phyloP scores from a whole-genome alignment of 2,113 vertebrate genomes.

The Varanus komodoensis region DNA sequence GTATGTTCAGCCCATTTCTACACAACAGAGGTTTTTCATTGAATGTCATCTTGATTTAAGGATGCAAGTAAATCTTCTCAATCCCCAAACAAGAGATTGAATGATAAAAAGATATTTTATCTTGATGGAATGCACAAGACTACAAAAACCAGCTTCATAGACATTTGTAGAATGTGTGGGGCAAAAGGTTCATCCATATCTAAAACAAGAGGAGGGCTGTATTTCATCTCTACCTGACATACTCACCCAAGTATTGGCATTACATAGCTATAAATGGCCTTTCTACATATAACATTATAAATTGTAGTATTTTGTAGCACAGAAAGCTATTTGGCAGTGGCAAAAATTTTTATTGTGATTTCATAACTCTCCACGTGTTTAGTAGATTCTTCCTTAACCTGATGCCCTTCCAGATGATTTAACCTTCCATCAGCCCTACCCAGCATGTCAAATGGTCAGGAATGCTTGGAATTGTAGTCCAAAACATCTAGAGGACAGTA shows the following conservation, averaged over 20 bases:
- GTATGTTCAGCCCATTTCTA: conserved; percentile 57
- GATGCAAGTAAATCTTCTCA: conserved; percentile 49
- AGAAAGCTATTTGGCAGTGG: not conserved
- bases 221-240: conserved; percentile 51
- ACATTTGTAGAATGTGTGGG: conserved; percentile 48
- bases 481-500: not conserved
- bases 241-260: conserved; percentile 51
- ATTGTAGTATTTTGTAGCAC: not conserved
- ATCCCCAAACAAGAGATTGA: conserved; percentile 55
- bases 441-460: too few relatives aligned
- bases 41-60: conserved; percentile 58
- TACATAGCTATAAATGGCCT: not conserved
- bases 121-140: conserved; percentile 41
- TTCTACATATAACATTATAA: not conserved
- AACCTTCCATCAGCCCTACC: too few relatives aligned
- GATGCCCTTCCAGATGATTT: too few relatives aligned
- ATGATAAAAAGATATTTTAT: conserved; percentile 51
- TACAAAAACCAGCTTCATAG: conserved; percentile 50
- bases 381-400: too few relatives aligned
- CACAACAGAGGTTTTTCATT: conserved; percentile 40
- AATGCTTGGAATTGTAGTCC: too few relatives aligned
- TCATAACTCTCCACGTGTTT: conserved; percentile 5
- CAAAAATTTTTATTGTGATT: not conserved
- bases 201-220: conserved; percentile 45
- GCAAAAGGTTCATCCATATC: conserved; percentile 56